Base-by-base conservation (phyloP, 2,888 invertebrate species). In the Timema podura region DNA sequence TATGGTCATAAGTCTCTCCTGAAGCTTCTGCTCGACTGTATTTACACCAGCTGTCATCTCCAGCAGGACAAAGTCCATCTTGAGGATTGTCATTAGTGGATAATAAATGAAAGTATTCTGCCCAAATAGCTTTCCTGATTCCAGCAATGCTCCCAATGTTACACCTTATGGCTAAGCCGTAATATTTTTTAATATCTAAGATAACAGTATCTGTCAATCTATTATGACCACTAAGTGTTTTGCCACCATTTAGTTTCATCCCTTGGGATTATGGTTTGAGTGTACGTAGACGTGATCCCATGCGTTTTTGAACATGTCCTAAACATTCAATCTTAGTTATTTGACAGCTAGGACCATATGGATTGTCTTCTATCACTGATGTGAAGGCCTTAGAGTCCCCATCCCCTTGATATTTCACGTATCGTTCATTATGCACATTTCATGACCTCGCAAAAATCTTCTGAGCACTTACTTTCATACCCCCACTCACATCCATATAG, bases 401-500 rank as follows among this genome's bases (percentile, higher is more conserved):
- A 66, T 46, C 66, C 9, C 48, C 66, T 66, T 48, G 48, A 47
- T 46, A 66, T 9, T 48, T 47, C 49, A 48, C 67, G 16, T 68
- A 68, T 68, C 45, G n/a, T 9, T 15, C 47, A 47, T 59, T 59
- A 13, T 16, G 5, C 57, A 48, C 13, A 13, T 48, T 6, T 10
- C 48, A n/a, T 30, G 49, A 67, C n/a, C 51, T 48, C 49, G 48
- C 30, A 67, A 49, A 48, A n/a, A 67, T 67, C 9, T 67, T 67
- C 48, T 45, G 47, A 47, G 46, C 15, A 64, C 13, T 9, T 44
- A 44, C 70, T 65, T 75, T 74, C 74, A 74, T 74, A 10, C 70
- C 69, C 45, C 70, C 74, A 71, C 73, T 74, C 10, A 68, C 70
- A 48, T 73, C 70, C 47, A 11, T 46, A 65, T 70, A 71, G 57